Percentiles rank a stretch among this genome's conserved stretches.
phyloP scores from a whole-genome alignment of 1,140 invertebrate genomes.

The Megalopta genalis region DNA sequence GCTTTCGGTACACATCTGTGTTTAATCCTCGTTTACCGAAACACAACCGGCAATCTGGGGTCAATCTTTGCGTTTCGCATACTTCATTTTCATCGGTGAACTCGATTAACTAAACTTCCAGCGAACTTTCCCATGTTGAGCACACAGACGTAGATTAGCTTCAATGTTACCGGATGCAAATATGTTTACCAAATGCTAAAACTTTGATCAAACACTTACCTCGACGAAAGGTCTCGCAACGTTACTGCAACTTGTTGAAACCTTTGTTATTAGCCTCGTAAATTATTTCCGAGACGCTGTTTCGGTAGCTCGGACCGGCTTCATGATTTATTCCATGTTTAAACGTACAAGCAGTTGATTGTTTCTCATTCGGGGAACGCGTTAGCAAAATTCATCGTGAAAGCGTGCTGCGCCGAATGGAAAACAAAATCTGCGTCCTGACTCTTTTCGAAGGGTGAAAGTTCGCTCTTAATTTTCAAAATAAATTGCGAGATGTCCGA shows the following conservation, averaged over 20 bases:
- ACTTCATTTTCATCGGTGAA: not conserved
- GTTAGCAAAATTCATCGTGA: no score
- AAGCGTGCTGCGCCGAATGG: no score
- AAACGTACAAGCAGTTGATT: no score
- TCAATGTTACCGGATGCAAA: not conserved
- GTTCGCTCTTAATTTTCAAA: no score
- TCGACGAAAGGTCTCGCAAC: not conserved
- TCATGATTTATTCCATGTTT: no score
- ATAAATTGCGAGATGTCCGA: no score
- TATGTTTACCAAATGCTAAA: slow-evolving; percentile 2
- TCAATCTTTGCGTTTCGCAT: not conserved
- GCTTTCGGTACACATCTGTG: not conserved
- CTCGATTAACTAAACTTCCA: not conserved
- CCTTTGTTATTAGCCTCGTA: not conserved
- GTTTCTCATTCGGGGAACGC: no score
- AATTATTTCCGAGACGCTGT: not conserved
- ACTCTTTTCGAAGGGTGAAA: no score
- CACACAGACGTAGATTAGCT: not conserved
- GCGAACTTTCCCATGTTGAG: not conserved
- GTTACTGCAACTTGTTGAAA: not conserved
- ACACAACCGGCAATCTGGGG: not conserved
- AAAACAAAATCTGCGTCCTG: no score
- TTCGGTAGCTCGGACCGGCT: no score
- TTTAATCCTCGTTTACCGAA: not conserved
- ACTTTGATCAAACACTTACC: slow-evolving; percentile 1